phyloP scores from a whole-genome alignment of 2,113 vertebrate genomes.

The Lampris megalopsis region DNA sequence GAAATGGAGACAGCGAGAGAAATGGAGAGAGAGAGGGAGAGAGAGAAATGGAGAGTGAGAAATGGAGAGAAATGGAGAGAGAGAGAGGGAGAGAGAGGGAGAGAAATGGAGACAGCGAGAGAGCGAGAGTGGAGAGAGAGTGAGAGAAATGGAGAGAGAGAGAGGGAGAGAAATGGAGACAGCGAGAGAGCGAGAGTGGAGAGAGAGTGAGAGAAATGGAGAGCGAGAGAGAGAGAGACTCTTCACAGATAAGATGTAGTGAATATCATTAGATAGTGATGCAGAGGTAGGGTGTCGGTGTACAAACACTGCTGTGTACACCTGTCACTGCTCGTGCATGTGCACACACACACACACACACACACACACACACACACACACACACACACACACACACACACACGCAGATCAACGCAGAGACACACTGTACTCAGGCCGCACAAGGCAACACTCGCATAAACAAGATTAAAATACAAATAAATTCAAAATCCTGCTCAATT shows the following conservation, averaged over 20 bases:
- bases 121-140: no score
- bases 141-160: no score
- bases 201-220: conserved; percentile 15
- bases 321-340: conserved; percentile 47
- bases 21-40: no score
- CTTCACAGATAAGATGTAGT: conserved; percentile 63
- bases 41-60: no score
- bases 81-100: no score
- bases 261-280: conserved; percentile 77
- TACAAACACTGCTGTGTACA: conserved; percentile 78
- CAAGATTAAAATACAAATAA: conserved; percentile 23
- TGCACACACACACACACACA: conserved; percentile 27
- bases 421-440: conserved; percentile 13
- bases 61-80: no score
- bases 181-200: not conserved
- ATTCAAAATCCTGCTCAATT: conserved; percentile 48
- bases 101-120: no score
- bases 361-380: conserved; percentile 21
- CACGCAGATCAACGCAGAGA: not conserved
- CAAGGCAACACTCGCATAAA: conserved; percentile 24
- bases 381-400: not conserved
- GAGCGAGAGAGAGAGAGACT: conserved; percentile 1
- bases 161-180: no score
- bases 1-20: no score
- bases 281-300: conserved; percentile 69